A percentile compares a stretch with the other conserved stretches of the same genome.
Conservation (phyloP, 1,140 invertebrate species). For the Cyclargus thomasi region DNA sequence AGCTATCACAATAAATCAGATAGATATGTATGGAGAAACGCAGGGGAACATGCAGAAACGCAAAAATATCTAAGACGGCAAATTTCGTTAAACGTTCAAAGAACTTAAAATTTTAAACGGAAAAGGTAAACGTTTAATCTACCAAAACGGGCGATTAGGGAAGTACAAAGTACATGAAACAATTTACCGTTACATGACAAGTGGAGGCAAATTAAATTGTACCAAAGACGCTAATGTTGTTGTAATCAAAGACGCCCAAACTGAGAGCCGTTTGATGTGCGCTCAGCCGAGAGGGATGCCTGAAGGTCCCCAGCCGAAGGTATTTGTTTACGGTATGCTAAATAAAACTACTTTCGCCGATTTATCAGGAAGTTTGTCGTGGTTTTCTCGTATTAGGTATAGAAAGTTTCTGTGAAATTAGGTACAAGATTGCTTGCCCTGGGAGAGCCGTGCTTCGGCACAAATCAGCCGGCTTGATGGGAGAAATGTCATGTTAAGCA, state of each 20-base stretch:
- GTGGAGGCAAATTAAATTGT: slow-evolving; percentile 56
- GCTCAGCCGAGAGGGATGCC: slow-evolving; percentile 39
- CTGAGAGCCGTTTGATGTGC: slow-evolving; percentile 51
- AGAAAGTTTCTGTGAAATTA: too few species aligned
- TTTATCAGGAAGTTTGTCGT: not conserved
- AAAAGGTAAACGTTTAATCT: not conserved
- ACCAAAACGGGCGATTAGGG: not conserved
- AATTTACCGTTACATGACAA: slow-evolving; percentile 27
- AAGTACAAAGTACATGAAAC: slow-evolving; percentile 10
- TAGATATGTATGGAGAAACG: too few species aligned
- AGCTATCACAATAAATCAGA: too few species aligned
- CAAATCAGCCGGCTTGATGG: too few species aligned
- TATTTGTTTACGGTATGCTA: not conserved
- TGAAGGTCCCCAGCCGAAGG: slow-evolving; percentile 20
- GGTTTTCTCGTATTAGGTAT: not conserved
- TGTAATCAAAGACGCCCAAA: slow-evolving; percentile 54
- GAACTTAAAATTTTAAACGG: not conserved
- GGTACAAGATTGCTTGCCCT: too few species aligned
- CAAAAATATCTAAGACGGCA: too few species aligned
- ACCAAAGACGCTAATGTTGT: slow-evolving; percentile 40
- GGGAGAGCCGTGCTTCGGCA: too few species aligned
- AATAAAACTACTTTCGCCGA: not conserved
- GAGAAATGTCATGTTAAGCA: too few species aligned
- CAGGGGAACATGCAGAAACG: too few species aligned
- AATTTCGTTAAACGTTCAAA: not conserved